phyloP scores from a whole-genome alignment of 2,113 vertebrate species.

The Trachemys scripta region DNA sequence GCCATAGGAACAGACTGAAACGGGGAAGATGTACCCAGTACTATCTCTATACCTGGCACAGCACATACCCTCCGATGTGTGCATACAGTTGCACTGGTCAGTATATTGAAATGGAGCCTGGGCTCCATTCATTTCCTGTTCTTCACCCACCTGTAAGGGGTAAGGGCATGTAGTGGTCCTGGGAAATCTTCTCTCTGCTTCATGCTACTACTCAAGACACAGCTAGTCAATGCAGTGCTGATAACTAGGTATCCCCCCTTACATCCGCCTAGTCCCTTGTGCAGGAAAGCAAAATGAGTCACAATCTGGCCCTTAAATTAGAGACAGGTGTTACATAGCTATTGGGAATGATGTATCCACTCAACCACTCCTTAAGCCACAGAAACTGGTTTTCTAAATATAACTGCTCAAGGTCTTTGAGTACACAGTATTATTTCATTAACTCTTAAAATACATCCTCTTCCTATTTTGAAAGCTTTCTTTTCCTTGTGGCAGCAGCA shows the following conservation, averaged over 20 bases:
- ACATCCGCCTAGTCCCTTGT: not conserved
- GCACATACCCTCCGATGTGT: not conserved
- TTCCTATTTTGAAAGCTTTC: slow-evolving; percentile 47
- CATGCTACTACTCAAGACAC: not conserved
- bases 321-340: not conserved
- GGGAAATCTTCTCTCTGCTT: not conserved
- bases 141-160: not conserved
- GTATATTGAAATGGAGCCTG: not conserved
- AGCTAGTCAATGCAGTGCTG: not conserved
- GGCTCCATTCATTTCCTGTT: not conserved
- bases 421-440: slow-evolving; percentile 25
- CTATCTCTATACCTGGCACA: not conserved
- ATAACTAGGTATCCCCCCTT: not conserved
- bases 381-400: not conserved
- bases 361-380: not conserved
- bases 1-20: not conserved
- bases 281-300: not conserved
- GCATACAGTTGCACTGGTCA: not conserved
- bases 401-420: not conserved
- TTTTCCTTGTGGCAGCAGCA: not conserved
- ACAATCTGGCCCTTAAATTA: not conserved
- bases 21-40: not conserved
- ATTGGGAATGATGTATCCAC: not conserved
- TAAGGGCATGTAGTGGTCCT: not conserved
- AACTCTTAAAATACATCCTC: slow-evolving; percentile 3